phyloP scores from a whole-genome alignment of 2,888 invertebrate genomes.

The Ichneumoninae sp. region DNA sequence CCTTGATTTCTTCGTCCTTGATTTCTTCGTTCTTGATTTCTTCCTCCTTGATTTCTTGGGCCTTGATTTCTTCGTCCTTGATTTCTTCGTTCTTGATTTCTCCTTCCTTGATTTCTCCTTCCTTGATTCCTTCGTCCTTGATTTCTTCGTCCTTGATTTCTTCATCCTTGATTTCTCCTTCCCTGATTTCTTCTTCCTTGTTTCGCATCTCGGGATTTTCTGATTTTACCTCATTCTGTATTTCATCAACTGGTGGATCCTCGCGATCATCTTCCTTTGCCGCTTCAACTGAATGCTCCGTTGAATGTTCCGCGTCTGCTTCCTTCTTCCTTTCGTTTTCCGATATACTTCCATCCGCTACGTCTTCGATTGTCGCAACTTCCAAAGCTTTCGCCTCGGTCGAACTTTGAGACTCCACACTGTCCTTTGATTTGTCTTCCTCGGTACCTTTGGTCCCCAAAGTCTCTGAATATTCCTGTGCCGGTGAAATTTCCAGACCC shows the following conservation, averaged over 20 bases:
- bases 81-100: neutral
- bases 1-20: too few species aligned
- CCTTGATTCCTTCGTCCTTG: too few species aligned
- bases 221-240: neutral
- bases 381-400: neutral
- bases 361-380: neutral
- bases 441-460: neutral
- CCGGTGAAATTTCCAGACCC: neutral
- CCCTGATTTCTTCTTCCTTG: neutral
- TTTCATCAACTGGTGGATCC: neutral
- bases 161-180: neutral
- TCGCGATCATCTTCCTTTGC: slow-evolving; percentile 20
- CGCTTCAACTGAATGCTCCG: neutral
- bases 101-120: slow-evolving; percentile 8
- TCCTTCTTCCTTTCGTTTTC: slow-evolving; percentile 19
- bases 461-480: neutral
- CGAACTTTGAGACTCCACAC: neutral
- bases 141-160: too few species aligned
- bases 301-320: neutral
- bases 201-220: neutral
- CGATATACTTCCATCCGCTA: neutral
- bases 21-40: neutral
- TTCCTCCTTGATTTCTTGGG: neutral
- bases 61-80: neutral
- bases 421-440: neutral